Percentiles rank a stretch among this genome's conserved stretches.
Conservation (phyloP, 2,888 invertebrate genomes). For the Hyppa rectilinea region DNA sequence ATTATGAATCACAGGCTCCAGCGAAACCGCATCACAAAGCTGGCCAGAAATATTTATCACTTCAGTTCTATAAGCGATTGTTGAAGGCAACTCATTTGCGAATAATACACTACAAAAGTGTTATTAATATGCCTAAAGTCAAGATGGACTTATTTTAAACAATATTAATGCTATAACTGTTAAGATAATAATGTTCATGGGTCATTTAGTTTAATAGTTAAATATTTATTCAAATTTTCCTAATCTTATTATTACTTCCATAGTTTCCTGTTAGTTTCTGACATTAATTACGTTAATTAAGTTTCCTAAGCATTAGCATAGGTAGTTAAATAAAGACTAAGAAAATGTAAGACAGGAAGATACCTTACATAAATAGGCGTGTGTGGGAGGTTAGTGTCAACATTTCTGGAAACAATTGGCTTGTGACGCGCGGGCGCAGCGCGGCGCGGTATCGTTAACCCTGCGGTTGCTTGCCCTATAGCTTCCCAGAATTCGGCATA, state of each 20-base stretch:
- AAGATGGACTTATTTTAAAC: conserved; percentile 31
- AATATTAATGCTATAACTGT: conserved; percentile 12
- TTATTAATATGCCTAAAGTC: conserved; percentile 33
- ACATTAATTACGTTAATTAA: conserved; percentile 15
- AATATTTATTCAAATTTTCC: conserved; percentile 36
- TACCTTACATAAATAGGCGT: conserved; percentile 36
- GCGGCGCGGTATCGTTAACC: conserved; percentile 45
- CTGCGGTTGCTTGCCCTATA: conserved; percentile 55
- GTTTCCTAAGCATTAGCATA: conserved; percentile 19
- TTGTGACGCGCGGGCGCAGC: conserved; percentile 33
- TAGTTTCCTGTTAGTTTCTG: conserved; percentile 15
- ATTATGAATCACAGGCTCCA: conserved; percentile 61
- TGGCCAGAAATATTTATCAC: conserved; percentile 44
- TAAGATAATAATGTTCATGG: conserved; percentile 36
- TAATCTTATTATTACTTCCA: conserved; percentile 9
- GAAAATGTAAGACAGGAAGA: conserved; percentile 23
- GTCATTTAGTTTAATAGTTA: conserved; percentile 41
- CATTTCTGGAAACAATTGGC: conserved; percentile 62
- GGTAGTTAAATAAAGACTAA: conserved; percentile 10
- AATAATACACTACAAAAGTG: conserved; percentile 33
- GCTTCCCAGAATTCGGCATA: conserved; percentile 70
- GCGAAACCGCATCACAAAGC: conserved; percentile 29
- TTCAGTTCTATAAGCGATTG: conserved; percentile 40
- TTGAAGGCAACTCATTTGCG: conserved; percentile 41
- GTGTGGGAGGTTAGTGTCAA: conserved; percentile 53